Percentiles rank a stretch among this genome's conserved stretches.
Conservation (phyloP, 2,888 invertebrate genomes). For the Chloroclysta siterata region DNA sequence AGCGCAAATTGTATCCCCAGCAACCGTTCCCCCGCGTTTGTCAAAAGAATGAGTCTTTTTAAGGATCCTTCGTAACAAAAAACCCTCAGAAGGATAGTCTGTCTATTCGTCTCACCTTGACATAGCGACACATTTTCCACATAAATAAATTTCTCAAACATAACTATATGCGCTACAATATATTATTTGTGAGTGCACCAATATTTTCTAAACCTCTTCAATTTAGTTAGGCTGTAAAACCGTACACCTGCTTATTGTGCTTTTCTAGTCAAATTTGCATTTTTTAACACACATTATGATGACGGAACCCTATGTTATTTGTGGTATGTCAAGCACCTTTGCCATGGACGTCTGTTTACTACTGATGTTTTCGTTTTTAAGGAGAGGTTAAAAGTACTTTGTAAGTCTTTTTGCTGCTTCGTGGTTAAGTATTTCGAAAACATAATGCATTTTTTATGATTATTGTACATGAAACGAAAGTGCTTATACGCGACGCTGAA, state of each 20-base stretch:
- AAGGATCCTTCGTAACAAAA: background rate
- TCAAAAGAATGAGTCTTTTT: slow-evolving; percentile 73
- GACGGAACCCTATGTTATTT: background rate
- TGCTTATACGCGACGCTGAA: slow-evolving; percentile 3
- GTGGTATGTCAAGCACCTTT: slow-evolving; percentile 34
- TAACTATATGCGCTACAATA: background rate
- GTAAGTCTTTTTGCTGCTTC: slow-evolving; percentile 13
- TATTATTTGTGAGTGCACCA: background rate
- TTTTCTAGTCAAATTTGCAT: too few species aligned
- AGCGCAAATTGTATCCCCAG: slow-evolving; percentile 69
- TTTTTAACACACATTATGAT: too few species aligned
- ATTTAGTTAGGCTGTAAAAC: too few species aligned
- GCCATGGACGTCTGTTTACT: slow-evolving; percentile 32
- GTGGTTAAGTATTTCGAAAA: slow-evolving; percentile 7
- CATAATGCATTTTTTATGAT: slow-evolving; percentile 15
- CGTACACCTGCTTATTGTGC: too few species aligned
- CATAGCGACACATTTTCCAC: too few species aligned
- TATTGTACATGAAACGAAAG: slow-evolving; percentile 8
- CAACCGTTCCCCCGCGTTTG: slow-evolving; percentile 59
- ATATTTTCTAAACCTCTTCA: too few species aligned
- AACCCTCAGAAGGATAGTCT: background rate
- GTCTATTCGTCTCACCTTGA: background rate
- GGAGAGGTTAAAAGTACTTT: slow-evolving; percentile 17
- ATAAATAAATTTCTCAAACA: too few species aligned
- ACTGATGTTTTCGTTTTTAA: slow-evolving; percentile 28